A percentile compares a stretch with the other conserved stretches of the same genome.
phyloP scores from a whole-genome alignment of 2,888 invertebrate genomes.

The Epinotia ramella region DNA sequence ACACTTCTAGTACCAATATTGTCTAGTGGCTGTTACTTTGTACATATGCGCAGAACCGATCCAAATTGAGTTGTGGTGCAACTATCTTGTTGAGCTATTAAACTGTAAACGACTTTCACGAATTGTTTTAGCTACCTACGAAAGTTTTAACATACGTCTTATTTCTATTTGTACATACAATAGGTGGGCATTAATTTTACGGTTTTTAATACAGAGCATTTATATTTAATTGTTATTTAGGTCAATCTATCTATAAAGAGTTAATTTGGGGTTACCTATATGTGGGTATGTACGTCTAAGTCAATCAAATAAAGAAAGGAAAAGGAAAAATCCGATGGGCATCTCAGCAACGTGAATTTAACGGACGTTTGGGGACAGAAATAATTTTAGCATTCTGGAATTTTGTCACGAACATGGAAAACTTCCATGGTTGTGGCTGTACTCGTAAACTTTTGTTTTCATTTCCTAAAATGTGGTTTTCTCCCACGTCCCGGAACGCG shows the following conservation, averaged over 20 bases:
- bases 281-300: too few species aligned
- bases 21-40: neutral
- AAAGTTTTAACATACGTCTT: conserved; percentile 1
- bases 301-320: too few species aligned
- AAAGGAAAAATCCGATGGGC: neutral
- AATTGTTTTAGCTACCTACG: conserved; percentile 30
- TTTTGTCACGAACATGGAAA: conserved; percentile 66
- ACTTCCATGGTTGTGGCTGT: conserved; percentile 46
- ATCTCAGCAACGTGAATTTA: conserved; percentile 5
- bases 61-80: conserved; percentile 20
- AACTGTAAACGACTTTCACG: conserved; percentile 15
- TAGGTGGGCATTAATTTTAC: too few species aligned
- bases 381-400: conserved; percentile 50
- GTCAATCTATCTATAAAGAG: too few species aligned
- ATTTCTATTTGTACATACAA: too few species aligned
- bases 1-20: too few species aligned
- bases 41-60: conserved; percentile 3
- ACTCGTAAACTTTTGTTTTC: conserved; percentile 48
- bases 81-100: conserved; percentile 13
- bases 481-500: neutral
- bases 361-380: conserved; percentile 1
- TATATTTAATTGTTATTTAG: too few species aligned
- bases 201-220: too few species aligned
- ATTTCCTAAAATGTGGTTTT: conserved; percentile 25
- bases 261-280: too few species aligned